A percentile compares a stretch with the other conserved stretches of the same genome.
phyloP scores from a whole-genome alignment of 2,113 vertebrate genomes.

The Girardinichthys multiradiatus region DNA sequence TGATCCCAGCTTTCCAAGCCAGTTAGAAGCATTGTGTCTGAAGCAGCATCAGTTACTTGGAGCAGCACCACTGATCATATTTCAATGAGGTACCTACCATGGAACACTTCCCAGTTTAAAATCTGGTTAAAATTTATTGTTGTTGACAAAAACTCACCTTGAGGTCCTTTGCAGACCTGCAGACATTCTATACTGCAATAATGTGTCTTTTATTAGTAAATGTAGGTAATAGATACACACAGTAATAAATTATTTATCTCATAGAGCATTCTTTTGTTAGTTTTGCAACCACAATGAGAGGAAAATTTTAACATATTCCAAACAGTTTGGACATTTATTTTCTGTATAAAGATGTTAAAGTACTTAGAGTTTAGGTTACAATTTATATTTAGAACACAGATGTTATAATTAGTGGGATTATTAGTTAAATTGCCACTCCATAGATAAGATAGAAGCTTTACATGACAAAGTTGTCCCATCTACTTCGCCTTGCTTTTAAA shows the following conservation, averaged over 20 bases:
- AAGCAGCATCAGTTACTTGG: too few relatives aligned
- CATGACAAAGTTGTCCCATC: background rate
- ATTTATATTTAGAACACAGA: slow-evolving; percentile 20
- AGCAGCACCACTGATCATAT: too few relatives aligned
- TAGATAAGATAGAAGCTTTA: slow-evolving; percentile 31
- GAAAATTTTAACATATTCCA: background rate
- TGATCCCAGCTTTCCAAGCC: too few relatives aligned
- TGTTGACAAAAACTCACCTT: background rate
- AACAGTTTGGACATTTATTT: slow-evolving; percentile 11
- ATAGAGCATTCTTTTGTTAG: background rate
- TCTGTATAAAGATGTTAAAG: slow-evolving; percentile 12
- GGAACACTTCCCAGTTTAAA: too few relatives aligned
- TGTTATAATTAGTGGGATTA: slow-evolving; percentile 23
- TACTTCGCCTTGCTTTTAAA: background rate
- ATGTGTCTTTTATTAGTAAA: background rate
- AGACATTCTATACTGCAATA: background rate
- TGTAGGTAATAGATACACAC: background rate
- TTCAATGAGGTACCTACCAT: too few relatives aligned
- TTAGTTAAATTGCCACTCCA: slow-evolving; percentile 9
- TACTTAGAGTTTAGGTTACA: slow-evolving; percentile 4
- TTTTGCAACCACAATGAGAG: background rate
- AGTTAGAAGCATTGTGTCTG: too few relatives aligned
- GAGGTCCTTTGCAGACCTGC: background rate
- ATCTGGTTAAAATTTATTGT: too few relatives aligned
- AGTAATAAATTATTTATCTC: background rate